Evolutionary conservation across 1,140 invertebrate genomes (phyloP).

Genomic region (Drosophila quadrilineata): DNA sequence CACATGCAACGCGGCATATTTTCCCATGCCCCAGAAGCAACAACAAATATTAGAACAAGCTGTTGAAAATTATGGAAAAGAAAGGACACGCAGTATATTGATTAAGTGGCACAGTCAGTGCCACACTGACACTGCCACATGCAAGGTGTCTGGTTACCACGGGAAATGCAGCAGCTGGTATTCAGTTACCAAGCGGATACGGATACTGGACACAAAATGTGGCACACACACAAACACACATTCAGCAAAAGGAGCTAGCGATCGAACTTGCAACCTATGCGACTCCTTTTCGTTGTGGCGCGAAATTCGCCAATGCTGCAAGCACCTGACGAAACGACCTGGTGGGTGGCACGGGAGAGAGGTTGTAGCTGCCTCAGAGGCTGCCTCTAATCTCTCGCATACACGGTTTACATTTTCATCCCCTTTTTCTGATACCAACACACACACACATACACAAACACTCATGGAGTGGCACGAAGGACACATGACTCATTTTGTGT

Average conservation of each 20-base stretch:
- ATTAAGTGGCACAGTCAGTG: conserved; percentile 35
- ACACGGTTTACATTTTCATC: conserved; percentile 47
- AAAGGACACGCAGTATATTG: conserved; percentile 19
- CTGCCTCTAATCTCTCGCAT: conserved; percentile 23
- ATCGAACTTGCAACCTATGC: no score
- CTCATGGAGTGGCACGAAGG: conserved; percentile 15
- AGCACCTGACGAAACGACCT: conserved; percentile 25
- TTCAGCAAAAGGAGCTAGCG: background rate
- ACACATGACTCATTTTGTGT: conserved; percentile 44
- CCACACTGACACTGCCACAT: conserved; percentile 39
- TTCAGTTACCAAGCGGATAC: conserved; percentile 47
- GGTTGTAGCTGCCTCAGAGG: background rate
- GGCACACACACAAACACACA: background rate
- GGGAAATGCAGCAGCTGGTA: conserved; percentile 62
- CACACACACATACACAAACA: conserved; percentile 5
- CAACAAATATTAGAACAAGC: conserved; percentile 64
- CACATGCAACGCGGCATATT: conserved; percentile 27
- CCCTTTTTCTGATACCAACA: conserved; percentile 53
- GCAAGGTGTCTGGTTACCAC: conserved; percentile 67
- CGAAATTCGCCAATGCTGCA: no score
- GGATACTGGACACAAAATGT: conserved; percentile 13
- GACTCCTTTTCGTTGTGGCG: no score
- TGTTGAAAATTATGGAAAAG: conserved; percentile 61
- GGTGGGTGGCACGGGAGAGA: background rate
- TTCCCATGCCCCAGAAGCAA: no score